Evolutionary conservation across 2,888 invertebrate genomes (phyloP), one percentile per base, ranked within the genome.

Genomic region (Elegia similella): DNA sequence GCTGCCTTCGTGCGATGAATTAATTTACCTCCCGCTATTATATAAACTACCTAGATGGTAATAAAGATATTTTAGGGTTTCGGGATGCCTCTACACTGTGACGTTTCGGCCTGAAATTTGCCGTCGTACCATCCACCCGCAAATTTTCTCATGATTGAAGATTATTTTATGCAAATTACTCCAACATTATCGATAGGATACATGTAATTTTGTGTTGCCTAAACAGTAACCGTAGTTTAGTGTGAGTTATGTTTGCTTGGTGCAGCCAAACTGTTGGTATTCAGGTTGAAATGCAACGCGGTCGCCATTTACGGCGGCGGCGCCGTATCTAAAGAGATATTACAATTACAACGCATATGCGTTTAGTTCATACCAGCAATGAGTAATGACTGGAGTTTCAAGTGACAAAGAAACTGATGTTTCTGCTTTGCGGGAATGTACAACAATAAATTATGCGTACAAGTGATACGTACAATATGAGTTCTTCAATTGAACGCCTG

Each of bases 1-100:
- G 76, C 72, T 69, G 77, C 73, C 75, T 80, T 73, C 88, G 84
- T 86, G 85, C 81, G 77, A 82, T 83, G 88, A 88, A 88, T 88
- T 88, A 87, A 88, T 88, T 88, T 81, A 72, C 80, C 77, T 73
- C 75, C 76, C 74, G 76, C 80, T 73, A 82, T 85, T 76, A 78
- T 84, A 84, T 82, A 75, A 80, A 81, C 78, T 72, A 80, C 82
- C 76, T 78, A 82, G 88, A 90, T 90, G 69, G 82, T 77, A 82
- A 82, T 86, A 82, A 86, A 87, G 88, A 88, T 89, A 86, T 69
- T 65, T 62, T 62, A 59, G 64, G 67, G 66, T 66, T 67, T 72
- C 72, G 70, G 54, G 69, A 73, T 72, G 72, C 67, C 73, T 64
- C 61, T 69, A 66, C 70, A 73, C 72, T 73, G 68, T 71, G 64